Conservation (phyloP, 2,888 invertebrate genomes). For the Cactoblastis cactorum region DNA sequence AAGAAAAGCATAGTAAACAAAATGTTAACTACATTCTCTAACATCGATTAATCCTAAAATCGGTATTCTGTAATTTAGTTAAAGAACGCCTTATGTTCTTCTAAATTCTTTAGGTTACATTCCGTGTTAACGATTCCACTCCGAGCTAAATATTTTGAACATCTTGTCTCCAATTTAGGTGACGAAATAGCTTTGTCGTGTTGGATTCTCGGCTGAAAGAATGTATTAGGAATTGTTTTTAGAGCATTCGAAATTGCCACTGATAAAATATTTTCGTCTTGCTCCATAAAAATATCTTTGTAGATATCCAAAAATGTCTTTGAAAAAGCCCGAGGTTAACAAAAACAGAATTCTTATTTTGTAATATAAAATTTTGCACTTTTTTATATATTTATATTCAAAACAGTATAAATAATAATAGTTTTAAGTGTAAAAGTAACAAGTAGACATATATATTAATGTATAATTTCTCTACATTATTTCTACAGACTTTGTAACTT, state of each 20-base stretch:
- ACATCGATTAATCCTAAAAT: neutral
- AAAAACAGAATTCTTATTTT: neutral
- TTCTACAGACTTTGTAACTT: too few species aligned
- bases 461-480: too few species aligned
- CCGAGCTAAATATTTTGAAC: conserved; percentile 7
- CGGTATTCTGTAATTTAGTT: neutral
- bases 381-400: too few species aligned
- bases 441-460: too few species aligned
- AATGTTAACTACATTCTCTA: neutral
- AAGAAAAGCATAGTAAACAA: too few species aligned
- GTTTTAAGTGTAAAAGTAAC: too few species aligned
- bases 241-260: neutral
- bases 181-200: conserved; percentile 5
- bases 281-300: neutral
- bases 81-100: neutral
- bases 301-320: neutral
- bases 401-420: too few species aligned
- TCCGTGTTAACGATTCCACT: conserved; percentile 6
- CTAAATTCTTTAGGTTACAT: conserved; percentile 11
- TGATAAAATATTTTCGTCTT: neutral
- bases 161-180: conserved; percentile 8
- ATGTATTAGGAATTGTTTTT: conserved; percentile 3
- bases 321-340: neutral
- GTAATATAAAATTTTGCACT: too few species aligned
- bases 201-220: conserved; percentile 8